A percentile compares a stretch with the other conserved stretches of the same genome.
Conservation (phyloP, 2,797 vertebrate genomes). For the Tapera naevia region DNA sequence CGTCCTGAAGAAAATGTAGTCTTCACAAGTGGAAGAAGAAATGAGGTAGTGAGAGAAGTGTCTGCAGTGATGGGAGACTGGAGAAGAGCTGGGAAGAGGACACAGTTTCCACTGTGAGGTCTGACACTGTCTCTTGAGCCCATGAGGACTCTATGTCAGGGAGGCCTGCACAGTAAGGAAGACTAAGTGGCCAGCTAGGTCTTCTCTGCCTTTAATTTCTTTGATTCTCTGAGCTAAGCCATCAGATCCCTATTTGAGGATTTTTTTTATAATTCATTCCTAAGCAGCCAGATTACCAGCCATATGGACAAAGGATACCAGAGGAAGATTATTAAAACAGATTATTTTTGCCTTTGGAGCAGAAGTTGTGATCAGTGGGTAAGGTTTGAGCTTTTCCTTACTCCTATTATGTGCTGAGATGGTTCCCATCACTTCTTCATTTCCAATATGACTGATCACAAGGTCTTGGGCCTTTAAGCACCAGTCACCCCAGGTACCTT, state of each 20-base stretch:
- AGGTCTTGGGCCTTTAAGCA: neutral
- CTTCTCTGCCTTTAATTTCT: constrained; percentile 35
- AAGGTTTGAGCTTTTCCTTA: neutral
- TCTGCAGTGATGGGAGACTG: neutral
- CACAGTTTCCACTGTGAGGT: rapidly evolving
- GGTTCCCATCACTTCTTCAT: neutral
- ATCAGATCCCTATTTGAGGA: constrained; percentile 62
- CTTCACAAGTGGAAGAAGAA: neutral
- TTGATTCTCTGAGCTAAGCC: constrained; percentile 50
- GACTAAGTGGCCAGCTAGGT: constrained; percentile 20
- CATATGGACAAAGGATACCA: constrained; percentile 56
- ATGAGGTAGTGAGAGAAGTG: neutral
- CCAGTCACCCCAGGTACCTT: neutral
- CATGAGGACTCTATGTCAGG: neutral
- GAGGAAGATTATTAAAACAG: constrained; percentile 63
- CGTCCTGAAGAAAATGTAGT: neutral
- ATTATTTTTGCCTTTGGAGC: constrained; percentile 1
- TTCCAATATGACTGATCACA: neutral
- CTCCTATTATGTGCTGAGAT: neutral
- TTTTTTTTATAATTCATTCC: constrained; percentile 60
- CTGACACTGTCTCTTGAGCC: neutral
- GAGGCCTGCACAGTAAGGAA: neutral
- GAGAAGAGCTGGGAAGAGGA: neutral
- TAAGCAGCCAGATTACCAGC: constrained; percentile 62
- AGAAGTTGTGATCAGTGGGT: constrained; percentile 11